phyloP scores from a whole-genome alignment of 1,140 invertebrate species.

The Cydia amplana region DNA sequence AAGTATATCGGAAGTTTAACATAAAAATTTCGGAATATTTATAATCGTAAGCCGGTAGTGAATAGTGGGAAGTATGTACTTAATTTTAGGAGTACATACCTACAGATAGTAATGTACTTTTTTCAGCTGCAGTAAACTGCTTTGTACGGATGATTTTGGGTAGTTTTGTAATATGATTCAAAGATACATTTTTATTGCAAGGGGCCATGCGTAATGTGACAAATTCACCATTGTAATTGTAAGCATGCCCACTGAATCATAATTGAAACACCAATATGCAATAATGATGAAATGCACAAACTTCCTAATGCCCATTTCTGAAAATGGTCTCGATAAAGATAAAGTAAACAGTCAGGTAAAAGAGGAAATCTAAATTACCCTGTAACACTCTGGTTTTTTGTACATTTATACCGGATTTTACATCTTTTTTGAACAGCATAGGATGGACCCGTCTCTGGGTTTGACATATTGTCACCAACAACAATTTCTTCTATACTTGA shows the following conservation, averaged over 20 bases:
- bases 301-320: constrained; percentile 43
- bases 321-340: constrained; percentile 34
- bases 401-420: neutral
- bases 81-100: constrained; percentile 59
- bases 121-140: constrained; percentile 58
- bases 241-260: constrained; percentile 1
- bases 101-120: constrained; percentile 45
- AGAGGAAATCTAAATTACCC: neutral
- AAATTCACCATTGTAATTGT: neutral
- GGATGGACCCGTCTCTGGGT: neutral
- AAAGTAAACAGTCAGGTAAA: neutral
- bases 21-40: constrained; percentile 43
- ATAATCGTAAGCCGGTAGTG: constrained; percentile 55
- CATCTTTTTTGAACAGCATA: neutral
- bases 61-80: constrained; percentile 53
- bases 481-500: neutral
- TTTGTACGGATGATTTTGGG: constrained; percentile 52
- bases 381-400: neutral
- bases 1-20: constrained; percentile 56
- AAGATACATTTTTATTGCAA: constrained; percentile 59
- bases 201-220: constrained; percentile 61
- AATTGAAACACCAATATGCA: constrained; percentile 24
- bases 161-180: constrained; percentile 45
- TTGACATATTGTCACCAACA: neutral
- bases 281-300: constrained; percentile 46